Conservation (phyloP, 2,888 invertebrate genomes). For the Thelaira solivaga region DNA sequence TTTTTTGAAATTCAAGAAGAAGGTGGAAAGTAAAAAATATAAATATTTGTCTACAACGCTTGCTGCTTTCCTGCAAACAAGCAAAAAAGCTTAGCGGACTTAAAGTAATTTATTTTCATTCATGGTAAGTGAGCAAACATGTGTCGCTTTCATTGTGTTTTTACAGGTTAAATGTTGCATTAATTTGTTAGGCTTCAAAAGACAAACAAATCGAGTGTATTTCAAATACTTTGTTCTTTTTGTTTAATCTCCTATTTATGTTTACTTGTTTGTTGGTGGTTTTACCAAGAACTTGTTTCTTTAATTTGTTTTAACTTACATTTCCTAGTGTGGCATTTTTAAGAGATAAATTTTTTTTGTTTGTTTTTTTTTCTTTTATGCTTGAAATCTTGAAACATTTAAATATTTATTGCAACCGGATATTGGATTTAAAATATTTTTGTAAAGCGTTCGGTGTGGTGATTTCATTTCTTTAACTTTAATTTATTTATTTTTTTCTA, state of each 20-base stretch:
- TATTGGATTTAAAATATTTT: slow-evolving; percentile 13
- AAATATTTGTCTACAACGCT: too few species aligned
- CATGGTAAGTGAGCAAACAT: not conserved
- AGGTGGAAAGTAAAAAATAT: too few species aligned
- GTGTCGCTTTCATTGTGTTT: not conserved
- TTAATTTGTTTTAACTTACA: not conserved
- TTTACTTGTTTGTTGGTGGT: not conserved
- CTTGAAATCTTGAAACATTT: not conserved
- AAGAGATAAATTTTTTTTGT: not conserved
- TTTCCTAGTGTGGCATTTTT: slow-evolving; percentile 17
- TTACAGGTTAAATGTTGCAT: too few species aligned
- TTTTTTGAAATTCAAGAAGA: too few species aligned
- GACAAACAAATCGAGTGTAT: not conserved
- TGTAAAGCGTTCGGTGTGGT: not conserved
- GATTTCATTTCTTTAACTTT: not conserved
- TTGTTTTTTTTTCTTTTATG: not conserved
- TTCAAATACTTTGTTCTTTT: slow-evolving; percentile 1
- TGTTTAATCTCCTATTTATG: not conserved
- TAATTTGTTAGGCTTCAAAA: not conserved
- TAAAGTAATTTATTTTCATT: too few species aligned
- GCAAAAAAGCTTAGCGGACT: not conserved
- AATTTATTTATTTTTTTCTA: not conserved
- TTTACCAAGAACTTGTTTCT: slow-evolving; percentile 26
- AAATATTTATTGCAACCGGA: slow-evolving; percentile 26
- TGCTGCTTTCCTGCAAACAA: too few species aligned